These are phyloP conservation scores for Cricetomys ansorgei DNA, from an alignment of 2,113 vertebrate species.

Conservation along the genomic window DNA sequence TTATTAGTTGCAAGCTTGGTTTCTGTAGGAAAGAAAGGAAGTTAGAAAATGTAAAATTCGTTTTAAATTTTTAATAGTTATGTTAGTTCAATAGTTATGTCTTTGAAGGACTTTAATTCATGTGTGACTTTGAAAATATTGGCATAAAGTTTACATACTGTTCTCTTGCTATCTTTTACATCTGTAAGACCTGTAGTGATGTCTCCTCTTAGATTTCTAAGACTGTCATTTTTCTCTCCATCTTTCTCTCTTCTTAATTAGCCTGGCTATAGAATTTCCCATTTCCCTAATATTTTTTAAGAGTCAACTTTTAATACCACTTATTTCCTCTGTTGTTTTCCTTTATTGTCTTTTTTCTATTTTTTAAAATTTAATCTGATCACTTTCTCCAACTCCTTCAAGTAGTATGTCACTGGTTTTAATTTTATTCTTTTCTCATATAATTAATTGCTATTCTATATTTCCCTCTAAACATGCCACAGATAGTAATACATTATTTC, in stretches of 20 bases:
- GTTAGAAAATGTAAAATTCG: not conserved
- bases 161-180: not conserved
- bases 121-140: not conserved
- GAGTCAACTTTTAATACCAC: not conserved
- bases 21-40: constrained; percentile 24
- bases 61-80: not conserved
- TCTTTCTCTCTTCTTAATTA: not conserved
- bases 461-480: not conserved
- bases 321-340: not conserved
- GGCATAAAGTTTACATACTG: not conserved
- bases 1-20: not conserved
- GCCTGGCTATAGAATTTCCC: not conserved
- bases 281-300: no score
- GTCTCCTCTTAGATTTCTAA: not conserved
- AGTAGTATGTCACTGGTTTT: not conserved
- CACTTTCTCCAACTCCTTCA: not conserved
- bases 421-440: not conserved
- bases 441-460: not conserved
- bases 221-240: not conserved
- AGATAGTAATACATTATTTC: not conserved
- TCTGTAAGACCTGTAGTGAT: not conserved
- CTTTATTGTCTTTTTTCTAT: not conserved
- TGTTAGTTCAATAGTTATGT: not conserved
- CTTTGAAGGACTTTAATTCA: constrained; percentile 21
- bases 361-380: not conserved